Evolutionary conservation across 2,113 vertebrate species (phyloP), one percentile per base, ranked within the genome.

Genomic region (Chauna torquata): DNA sequence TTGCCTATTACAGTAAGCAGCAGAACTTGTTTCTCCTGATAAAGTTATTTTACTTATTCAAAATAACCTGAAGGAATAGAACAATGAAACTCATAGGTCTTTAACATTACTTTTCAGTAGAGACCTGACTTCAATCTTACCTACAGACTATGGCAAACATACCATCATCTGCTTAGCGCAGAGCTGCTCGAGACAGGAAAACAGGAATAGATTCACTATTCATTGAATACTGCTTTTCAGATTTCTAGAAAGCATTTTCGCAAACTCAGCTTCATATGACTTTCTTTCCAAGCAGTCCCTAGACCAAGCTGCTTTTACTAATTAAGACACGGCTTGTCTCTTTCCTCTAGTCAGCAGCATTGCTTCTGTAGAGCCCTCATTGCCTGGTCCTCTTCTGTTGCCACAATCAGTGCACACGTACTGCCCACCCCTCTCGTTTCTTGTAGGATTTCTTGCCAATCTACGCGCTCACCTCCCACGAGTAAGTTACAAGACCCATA

Each of bases 321-420:
- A 6, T 32, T 38, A 50, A 2, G 6, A 8, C 25, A 30, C 0
- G 0, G 16, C 16, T 81, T 32, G 20, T 24, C 82, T 90, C 75
- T 30, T 24, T 34, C 7, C 8, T 28, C 20, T 6, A 19, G 4
- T 10, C 36, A 49, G 55, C 0, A 70, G 40, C 30, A 19, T 12
- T 27, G 28, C 38, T 4, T 40, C 25, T 40, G 14, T 2, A 2
- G 5, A 47, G 14, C 1, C 34, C 32, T 44, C 27, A 47, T 2
- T 24, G 40, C 1, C 0, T 2, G 0, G 4, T 30, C 17, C 52
- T 47, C 47, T 28, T 36, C 44, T 12, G 24, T 38, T 70, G 1
- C 30, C 24, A 19, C 1, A 24, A 12, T 0, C 20, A 9, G 7
- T 1, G n/a, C 2, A 18, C 16, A 2, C 7, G 44, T 5, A 3